phyloP scores from a whole-genome alignment of 2,113 vertebrate species.

The Ceuthmochares aereus region DNA sequence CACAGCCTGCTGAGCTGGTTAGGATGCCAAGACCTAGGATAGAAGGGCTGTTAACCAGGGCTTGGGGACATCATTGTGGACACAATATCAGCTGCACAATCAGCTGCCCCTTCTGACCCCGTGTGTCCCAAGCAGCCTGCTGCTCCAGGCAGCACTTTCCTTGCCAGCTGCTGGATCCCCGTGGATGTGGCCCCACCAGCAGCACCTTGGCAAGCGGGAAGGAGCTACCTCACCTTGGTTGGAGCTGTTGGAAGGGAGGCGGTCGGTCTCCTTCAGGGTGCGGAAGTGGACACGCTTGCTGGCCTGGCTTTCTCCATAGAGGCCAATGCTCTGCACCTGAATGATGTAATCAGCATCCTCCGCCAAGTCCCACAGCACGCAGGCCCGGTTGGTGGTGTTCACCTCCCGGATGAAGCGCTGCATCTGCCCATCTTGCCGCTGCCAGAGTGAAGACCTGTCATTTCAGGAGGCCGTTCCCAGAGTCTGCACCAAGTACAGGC shows the following conservation, averaged over 20 bases:
- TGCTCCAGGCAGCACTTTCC: neutral
- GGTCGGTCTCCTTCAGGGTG: constrained; percentile 92
- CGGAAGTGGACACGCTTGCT: constrained; percentile 92
- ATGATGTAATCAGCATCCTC: constrained; percentile 95
- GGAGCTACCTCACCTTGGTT: constrained; percentile 86
- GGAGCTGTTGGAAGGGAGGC: constrained; percentile 92
- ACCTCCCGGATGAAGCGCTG: constrained; percentile 97
- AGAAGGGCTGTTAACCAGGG: neutral
- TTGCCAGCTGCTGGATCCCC: neutral
- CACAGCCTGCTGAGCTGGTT: neutral
- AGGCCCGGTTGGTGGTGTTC: constrained; percentile 95
- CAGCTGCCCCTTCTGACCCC: rapidly evolving
- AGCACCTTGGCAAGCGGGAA: rapidly evolving
- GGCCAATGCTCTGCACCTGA: constrained; percentile 94
- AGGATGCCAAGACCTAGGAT: neutral
- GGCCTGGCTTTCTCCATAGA: constrained; percentile 93
- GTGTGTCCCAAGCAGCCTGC: neutral
- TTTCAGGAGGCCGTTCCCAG: neutral
- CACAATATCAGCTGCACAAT: neutral
- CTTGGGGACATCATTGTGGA: neutral
- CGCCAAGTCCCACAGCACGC: constrained; percentile 95
- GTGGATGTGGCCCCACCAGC: neutral
- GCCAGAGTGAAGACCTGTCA: constrained; percentile 33
- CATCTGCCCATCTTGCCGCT: constrained; percentile 94
- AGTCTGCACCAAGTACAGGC: neutral